Evolutionary conservation across 2,888 invertebrate genomes (phyloP).

Genomic region (Rhorus exstirpatorius): DNA sequence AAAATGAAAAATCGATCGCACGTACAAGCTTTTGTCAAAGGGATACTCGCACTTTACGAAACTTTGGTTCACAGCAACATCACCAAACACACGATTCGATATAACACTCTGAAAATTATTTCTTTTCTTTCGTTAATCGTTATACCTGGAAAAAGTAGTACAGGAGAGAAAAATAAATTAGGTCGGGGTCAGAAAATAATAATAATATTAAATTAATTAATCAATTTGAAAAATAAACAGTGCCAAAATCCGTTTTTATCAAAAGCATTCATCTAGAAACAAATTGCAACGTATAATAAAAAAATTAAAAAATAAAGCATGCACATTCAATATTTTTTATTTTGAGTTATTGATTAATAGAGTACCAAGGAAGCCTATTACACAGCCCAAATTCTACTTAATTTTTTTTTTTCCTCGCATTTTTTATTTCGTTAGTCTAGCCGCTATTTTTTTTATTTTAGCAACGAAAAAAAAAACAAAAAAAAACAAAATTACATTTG

Average conservation of each 20-base stretch:
- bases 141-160: slow-evolving; percentile 79
- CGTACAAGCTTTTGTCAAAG: slow-evolving; percentile 15
- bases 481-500: slow-evolving; percentile 28
- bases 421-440: slow-evolving; percentile 59
- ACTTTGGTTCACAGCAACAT: slow-evolving; percentile 71
- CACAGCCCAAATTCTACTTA: slow-evolving; percentile 51
- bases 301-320: slow-evolving; percentile 44
- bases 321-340: slow-evolving; percentile 11
- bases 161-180: slow-evolving; percentile 37
- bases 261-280: slow-evolving; percentile 66
- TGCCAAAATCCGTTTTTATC: slow-evolving; percentile 82
- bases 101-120: slow-evolving; percentile 60
- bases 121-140: slow-evolving; percentile 49
- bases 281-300: slow-evolving; percentile 38
- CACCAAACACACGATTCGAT: slow-evolving; percentile 83
- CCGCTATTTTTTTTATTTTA: slow-evolving; percentile 58
- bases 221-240: too few relatives aligned
- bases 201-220: too few relatives aligned
- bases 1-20: slow-evolving; percentile 15
- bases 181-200: slow-evolving; percentile 70
- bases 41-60: background rate
- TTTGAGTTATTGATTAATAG: slow-evolving; percentile 35
- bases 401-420: slow-evolving; percentile 39
- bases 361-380: slow-evolving; percentile 60
- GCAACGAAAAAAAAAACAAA: slow-evolving; percentile 46